Evolutionary conservation across 2,113 vertebrate species (phyloP).

Genomic region (Apeltes quadracus): DNA sequence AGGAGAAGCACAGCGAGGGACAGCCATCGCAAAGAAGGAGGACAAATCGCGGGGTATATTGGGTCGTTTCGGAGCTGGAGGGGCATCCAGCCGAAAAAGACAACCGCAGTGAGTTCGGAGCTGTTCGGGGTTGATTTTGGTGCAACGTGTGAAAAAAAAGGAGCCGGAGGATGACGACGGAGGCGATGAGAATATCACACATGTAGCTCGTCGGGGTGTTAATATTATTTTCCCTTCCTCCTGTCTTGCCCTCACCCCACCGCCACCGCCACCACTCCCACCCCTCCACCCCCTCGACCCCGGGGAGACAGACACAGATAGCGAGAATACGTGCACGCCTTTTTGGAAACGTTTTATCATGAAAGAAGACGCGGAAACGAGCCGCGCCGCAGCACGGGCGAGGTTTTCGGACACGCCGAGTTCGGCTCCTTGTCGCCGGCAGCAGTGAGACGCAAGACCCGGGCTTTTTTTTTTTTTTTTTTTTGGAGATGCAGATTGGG

Average conservation of each 20-base stretch:
- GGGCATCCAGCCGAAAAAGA: slow-evolving; percentile 41
- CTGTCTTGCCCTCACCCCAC: neutral
- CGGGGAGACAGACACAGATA: slow-evolving; percentile 36
- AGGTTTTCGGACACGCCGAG: slow-evolving; percentile 69
- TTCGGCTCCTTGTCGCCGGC: slow-evolving; percentile 69
- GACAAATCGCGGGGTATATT: slow-evolving; percentile 52
- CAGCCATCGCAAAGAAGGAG: slow-evolving; percentile 69
- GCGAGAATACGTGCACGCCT: slow-evolving; percentile 17
- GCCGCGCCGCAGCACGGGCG: slow-evolving; percentile 58
- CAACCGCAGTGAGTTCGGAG: slow-evolving; percentile 51
- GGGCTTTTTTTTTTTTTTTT: slow-evolving; percentile 51
- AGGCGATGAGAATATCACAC: slow-evolving; percentile 72
- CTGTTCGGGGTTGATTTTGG: slow-evolving; percentile 45
- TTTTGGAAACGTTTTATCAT: slow-evolving; percentile 62
- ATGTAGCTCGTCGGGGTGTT: slow-evolving; percentile 73
- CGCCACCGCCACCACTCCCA: too few species aligned
- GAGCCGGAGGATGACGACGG: slow-evolving; percentile 70
- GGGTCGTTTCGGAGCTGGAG: slow-evolving; percentile 38
- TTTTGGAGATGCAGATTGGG: slow-evolving; percentile 66
- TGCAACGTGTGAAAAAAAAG: slow-evolving; percentile 58
- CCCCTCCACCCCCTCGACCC: slow-evolving; percentile 42
- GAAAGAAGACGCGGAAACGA: slow-evolving; percentile 63
- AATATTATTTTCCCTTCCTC: slow-evolving; percentile 67
- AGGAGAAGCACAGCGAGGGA: slow-evolving; percentile 67
- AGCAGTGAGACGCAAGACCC: slow-evolving; percentile 77